Conservation (phyloP, 53 echinoderm and acorn worm genomes). For the Crossaster papposus region DNA sequence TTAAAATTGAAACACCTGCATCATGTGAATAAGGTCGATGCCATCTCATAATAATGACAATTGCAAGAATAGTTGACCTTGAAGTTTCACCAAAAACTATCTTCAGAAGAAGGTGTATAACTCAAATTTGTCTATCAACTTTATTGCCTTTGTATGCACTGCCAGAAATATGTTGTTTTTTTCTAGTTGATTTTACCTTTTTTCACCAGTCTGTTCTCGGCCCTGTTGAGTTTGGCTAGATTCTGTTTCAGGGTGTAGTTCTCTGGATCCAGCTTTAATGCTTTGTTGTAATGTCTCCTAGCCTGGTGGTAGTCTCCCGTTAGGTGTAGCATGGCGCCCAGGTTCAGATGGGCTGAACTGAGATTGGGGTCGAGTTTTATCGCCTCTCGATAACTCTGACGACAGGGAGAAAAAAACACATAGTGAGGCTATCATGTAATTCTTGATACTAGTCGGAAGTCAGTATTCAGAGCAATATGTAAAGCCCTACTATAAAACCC, state of each 20-base stretch:
- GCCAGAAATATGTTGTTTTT: neutral
- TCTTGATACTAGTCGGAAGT: neutral
- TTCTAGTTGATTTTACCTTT: neutral
- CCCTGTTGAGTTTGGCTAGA: conserved; percentile 74
- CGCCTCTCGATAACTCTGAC: conserved; percentile 75
- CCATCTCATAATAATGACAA: no score
- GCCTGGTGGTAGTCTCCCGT: conserved; percentile 73
- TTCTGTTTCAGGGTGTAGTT: conserved; percentile 76
- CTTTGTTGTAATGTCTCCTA: conserved; percentile 69
- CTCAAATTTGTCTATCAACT: neutral
- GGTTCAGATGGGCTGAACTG: conserved; percentile 80
- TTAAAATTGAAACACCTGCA: no score
- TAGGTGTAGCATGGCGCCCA: conserved; percentile 84
- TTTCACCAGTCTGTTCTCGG: conserved; percentile 46
- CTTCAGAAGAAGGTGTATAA: neutral
- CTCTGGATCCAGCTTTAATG: conserved; percentile 71
- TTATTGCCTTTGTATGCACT: neutral
- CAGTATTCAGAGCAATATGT: neutral
- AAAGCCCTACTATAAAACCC: no score
- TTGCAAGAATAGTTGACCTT: no score
- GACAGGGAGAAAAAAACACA: no score
- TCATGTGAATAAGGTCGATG: no score
- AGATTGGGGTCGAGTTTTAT: conserved; percentile 69
- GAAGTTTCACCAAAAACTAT: neutral
- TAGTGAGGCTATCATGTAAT: no score